Base-by-base conservation (phyloP, 2,888 invertebrate species). In the Drosophila rubida region DNA sequence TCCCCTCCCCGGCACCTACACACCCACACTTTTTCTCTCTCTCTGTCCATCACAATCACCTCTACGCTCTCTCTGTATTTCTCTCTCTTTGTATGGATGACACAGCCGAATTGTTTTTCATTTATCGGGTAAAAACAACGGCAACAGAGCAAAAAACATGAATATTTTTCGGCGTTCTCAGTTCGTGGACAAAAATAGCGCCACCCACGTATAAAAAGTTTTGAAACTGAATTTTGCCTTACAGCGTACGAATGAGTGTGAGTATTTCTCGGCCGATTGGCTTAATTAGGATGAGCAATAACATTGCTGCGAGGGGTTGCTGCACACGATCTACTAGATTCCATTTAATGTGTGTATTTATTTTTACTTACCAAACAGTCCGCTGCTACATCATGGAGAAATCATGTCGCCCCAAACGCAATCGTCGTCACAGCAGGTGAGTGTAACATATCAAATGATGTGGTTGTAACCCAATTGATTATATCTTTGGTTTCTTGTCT, bases 361-460 rank as follows among this genome's bases (percentile, higher is more conserved):
- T 30, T 37, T 37, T 25, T 39, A 48, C n/a, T 68, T 70, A 53
- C 59, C 79, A 76, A 32, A 4, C n/a, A 32, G 32, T 32, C n/a
- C 32, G 5, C 30, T 11, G 23, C 22, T 44, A 49, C 23, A 46
- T 5, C 44, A 85, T 85, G 85, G 85, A 85, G 30, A 85, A 79
- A 37, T 70, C 85, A 30, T 64, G 80, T 64, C 93, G 95, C 76
- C 95, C 95, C 58, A 93, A 95, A 76, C 93, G 95, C 89, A 95
- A 94, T 93, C 94, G 95, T 88, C 93, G 95, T 89, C 94, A 95
- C 91, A 95, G 94, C 93, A 94, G 95, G 95, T 95, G 42, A 61
- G 48, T 41, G 48, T 27, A 4, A 9, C 14, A 6, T 7, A 19
- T n/a, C 8, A 4, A 19, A 37, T 16, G 46, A 8, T 45, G 1